phyloP scores from a whole-genome alignment of 2,113 vertebrate genomes.

The Poeciliopsis turrubarensis region DNA sequence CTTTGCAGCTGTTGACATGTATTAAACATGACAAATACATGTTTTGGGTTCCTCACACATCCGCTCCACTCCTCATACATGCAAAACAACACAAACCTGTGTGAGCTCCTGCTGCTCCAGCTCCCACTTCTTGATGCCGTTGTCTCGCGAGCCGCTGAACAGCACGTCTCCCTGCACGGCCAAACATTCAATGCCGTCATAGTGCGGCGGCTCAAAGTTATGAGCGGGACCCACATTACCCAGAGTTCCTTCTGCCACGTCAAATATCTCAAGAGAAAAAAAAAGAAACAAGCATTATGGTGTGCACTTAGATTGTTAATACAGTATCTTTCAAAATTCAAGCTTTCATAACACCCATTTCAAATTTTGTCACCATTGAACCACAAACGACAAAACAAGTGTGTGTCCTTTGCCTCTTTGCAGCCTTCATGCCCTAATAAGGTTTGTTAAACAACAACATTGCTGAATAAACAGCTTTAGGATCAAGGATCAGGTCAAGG shows the following conservation, averaged over 20 bases:
- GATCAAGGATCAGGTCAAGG: too few species aligned
- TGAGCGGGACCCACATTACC: slow-evolving; percentile 92
- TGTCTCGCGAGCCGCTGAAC: slow-evolving; percentile 95
- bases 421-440: background rate
- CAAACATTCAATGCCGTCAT: slow-evolving; percentile 94
- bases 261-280: slow-evolving; percentile 85
- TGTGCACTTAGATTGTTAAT: background rate
- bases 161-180: slow-evolving; percentile 90
- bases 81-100: slow-evolving; percentile 80
- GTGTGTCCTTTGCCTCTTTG: background rate
- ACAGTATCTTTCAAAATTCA: background rate
- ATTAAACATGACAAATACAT: background rate
- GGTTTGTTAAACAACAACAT: background rate
- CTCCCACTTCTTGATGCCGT: slow-evolving; percentile 98
- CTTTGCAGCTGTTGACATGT: background rate
- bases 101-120: slow-evolving; percentile 92
- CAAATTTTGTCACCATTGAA: background rate
- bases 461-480: background rate
- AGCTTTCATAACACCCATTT: background rate
- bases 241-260: slow-evolving; percentile 84
- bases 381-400: background rate
- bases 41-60: background rate
- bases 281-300: background rate
- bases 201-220: slow-evolving; percentile 97
- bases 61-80: background rate